Percentiles rank a stretch among this genome's conserved stretches.
Conservation (phyloP, 2,797 vertebrate species). For the Pristis pectinata region DNA sequence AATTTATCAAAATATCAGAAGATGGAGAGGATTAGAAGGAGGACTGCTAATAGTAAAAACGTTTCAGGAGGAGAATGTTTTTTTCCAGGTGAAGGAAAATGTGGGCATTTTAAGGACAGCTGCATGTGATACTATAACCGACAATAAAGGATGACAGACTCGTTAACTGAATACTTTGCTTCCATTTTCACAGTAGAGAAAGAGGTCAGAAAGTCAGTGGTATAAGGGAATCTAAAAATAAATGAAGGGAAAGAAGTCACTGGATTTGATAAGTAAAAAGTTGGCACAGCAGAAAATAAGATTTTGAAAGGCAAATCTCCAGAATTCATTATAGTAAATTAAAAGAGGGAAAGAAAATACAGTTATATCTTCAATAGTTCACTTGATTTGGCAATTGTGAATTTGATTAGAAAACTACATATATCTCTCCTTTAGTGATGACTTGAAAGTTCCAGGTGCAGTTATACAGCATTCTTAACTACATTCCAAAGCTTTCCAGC, state of each 20-base stretch:
- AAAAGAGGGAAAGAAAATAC: background rate
- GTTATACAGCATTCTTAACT: too few relatives aligned
- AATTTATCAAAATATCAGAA: background rate
- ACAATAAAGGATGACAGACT: background rate
- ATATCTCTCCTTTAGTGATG: background rate
- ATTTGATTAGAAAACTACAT: background rate
- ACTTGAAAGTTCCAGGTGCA: too few relatives aligned
- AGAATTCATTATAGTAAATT: background rate
- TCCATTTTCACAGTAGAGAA: background rate
- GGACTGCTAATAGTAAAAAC: background rate
- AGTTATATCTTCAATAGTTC: background rate
- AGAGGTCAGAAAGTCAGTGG: background rate
- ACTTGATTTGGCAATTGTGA: background rate
- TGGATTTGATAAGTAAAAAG: background rate
- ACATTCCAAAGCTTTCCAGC: too few relatives aligned
- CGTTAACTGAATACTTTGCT: background rate
- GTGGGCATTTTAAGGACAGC: background rate
- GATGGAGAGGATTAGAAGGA: background rate
- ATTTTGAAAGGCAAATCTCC: background rate
- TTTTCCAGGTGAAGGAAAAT: background rate
- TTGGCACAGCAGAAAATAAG: background rate
- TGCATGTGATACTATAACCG: background rate
- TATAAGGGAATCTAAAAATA: background rate
- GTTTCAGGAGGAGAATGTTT: background rate
- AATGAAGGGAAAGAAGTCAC: background rate